Base-by-base conservation (phyloP, 2,888 invertebrate genomes). In the Thymelicus lineola region DNA sequence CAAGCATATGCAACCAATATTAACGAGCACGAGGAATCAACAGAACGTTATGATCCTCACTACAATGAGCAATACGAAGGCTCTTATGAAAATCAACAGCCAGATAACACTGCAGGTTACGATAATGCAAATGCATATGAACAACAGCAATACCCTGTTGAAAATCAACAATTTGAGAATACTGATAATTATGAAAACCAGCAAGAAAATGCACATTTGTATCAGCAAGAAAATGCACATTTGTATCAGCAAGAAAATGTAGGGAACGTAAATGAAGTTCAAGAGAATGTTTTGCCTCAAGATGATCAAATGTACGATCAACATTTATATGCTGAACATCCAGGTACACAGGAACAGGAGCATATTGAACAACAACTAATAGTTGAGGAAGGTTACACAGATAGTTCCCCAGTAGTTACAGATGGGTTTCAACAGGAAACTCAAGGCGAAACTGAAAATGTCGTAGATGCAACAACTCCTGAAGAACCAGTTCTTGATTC, bases 61-160 rank as follows among this genome's bases (percentile, higher is more conserved):
- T 91, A 90, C 67, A 84, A 85, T 72, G 83, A 90, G 71, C 90
- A 91, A 75, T 89, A 90, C 74, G 71, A 68, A 64, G 69, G 53
- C 10, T 69, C 65, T 17, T 72, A 74, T 62, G 68, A 74, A 53
- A 61, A 73, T 60, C 66, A 73, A 45, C 71, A 71, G 28, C 28
- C 60, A 17, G 68, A 66, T 46, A 55, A 71, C 38, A 64, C 20
- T 7, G 58, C 46, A 35, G 57, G 67, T 28, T 70, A 75, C 46
- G 71, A 71, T 20, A 50, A 38, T 42, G 17, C 57, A 10, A 62
- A 63, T 15, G 38, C 46, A 35, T 70, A 70, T 15, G 59, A 55
- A 38, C 59, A 66, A 38, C 61, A 65, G 17, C 66, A 61, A 59
- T 68, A 66, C 66, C 61, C 48, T 57, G 65, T 9, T 59, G 64